Evolutionary conservation across 2,113 vertebrate genomes (phyloP), one percentile per base, ranked within the genome.

Genomic region (Microcebus ravelobensis): DNA sequence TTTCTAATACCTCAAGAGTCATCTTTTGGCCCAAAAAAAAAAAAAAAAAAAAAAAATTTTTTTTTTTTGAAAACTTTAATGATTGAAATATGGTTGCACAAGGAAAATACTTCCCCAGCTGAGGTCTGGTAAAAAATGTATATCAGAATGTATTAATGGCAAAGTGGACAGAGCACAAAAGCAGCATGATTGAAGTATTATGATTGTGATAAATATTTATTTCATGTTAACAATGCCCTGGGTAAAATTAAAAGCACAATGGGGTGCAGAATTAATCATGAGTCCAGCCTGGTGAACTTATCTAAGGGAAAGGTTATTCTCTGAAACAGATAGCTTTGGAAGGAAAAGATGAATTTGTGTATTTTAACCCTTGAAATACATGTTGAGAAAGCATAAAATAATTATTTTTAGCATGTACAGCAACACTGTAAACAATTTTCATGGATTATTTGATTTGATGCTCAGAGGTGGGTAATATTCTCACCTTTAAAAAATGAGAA

Each of bases 321-420:
- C 36, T 34, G 50, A 79, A 70, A 94, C 36, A 88, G 36, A 84
- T n/a, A 18, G 39, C 0, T 0, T 17, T 31, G 10, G 80, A 63
- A 91, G n/a, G 74, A 65, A 90, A 68, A 91, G 23, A 68, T 65
- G 50, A 79, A 63, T 76, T 36, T 80, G 34, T 90, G 10, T 25
- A 45, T 68, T 90, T 96, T 90, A 94, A 87, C 31, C 80, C 21
- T 29, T 67, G 80, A 95, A 92, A 92, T 34, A 80, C 87, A 71
- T 68, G 36, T 77, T 83, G n/a, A 90, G 80, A 87, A 91, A 80
- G 31, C 81, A n/a, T 29, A 76, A 63, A 81, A 34, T 57, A 61
- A 81, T 18, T 14, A 27, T 63, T 50, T 74, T 55, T 59, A 90
- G n/a, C 34, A 48, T 4, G 39, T 85, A 10, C 48, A 71, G 21